These are phyloP conservation scores for Drosophila sordidula DNA, from an alignment of 2,888 invertebrate species.

Conservation along the genomic window DNA sequence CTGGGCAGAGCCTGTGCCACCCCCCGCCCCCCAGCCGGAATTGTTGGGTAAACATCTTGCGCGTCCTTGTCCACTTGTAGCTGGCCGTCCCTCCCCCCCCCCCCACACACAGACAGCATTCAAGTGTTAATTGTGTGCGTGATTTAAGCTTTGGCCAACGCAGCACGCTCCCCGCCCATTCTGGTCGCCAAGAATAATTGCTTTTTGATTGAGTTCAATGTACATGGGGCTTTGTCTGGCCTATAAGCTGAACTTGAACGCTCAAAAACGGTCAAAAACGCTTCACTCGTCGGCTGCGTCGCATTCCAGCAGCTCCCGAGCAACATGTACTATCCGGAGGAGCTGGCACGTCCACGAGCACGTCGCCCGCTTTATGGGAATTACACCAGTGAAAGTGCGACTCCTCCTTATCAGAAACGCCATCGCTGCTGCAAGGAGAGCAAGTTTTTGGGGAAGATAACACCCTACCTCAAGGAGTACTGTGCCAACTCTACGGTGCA, in stretches of 20 bases:
- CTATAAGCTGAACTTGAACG: constrained; percentile 49
- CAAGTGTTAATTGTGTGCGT: constrained; percentile 79
- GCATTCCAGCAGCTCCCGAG: constrained; percentile 20
- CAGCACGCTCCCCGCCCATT: constrained; percentile 24
- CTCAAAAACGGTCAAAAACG: constrained; percentile 54
- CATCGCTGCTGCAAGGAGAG: constrained; percentile 14
- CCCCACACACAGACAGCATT: constrained; percentile 38
- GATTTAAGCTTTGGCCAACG: constrained; percentile 65
- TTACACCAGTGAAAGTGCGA: constrained; percentile 29
- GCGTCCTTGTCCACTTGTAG: constrained; percentile 49
- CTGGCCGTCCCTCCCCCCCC: not conserved
- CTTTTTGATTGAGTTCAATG: constrained; percentile 81
- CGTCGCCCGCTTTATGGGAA: constrained; percentile 51
- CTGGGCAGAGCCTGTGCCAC: constrained; percentile 34
- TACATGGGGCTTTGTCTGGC: constrained; percentile 42
- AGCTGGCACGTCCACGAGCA: constrained; percentile 52
- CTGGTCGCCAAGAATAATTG: constrained; percentile 74
- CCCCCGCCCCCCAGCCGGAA: constrained; percentile 19
- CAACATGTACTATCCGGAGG: constrained; percentile 63
- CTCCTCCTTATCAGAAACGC: constrained; percentile 4
- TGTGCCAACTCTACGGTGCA: constrained; percentile 79
- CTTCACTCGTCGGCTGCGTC: constrained; percentile 20
- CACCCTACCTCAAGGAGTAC: constrained; percentile 72
- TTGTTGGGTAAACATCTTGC: constrained; percentile 66
- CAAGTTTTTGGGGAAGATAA: constrained; percentile 17